A percentile compares a stretch with the other conserved stretches of the same genome.
These are phyloP conservation scores for Oligia strigilis DNA, from an alignment of 2,888 invertebrate species.

Conservation along the genomic window DNA sequence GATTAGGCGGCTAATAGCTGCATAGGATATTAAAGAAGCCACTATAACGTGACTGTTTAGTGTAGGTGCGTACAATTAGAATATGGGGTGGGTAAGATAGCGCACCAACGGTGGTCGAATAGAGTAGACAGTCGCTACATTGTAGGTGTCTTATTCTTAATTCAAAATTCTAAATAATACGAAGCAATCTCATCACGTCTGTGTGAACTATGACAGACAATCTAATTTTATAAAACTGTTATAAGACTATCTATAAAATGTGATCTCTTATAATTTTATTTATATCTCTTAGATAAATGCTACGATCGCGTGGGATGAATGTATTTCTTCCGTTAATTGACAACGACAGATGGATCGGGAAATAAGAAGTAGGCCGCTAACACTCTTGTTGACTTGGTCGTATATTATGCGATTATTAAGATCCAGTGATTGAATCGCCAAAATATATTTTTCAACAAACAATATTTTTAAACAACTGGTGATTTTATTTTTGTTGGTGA, in stretches of 20 bases:
- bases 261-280: constrained; percentile 83
- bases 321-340: constrained; percentile 31
- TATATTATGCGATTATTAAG: neutral
- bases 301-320: constrained; percentile 76
- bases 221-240: constrained; percentile 66
- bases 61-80: constrained; percentile 52
- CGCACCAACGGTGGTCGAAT: constrained; percentile 51
- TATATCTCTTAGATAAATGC: constrained; percentile 76
- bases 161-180: constrained; percentile 82
- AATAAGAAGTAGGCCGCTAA: constrained; percentile 22
- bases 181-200: constrained; percentile 81
- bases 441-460: neutral
- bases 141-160: constrained; percentile 70
- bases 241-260: constrained; percentile 80
- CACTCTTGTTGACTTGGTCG: constrained; percentile 1
- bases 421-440: constrained; percentile 10
- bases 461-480: neutral
- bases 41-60: constrained; percentile 51
- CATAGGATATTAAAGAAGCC: constrained; percentile 43
- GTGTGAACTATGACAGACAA: constrained; percentile 64
- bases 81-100: constrained; percentile 31
- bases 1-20: constrained; percentile 43
- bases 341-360: constrained; percentile 18
- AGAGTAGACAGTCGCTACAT: constrained; percentile 52
- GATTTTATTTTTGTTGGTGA: constrained; percentile 16